Percentiles rank a stretch among this genome's conserved stretches.
Evolutionary conservation across 2,888 invertebrate genomes (phyloP).

Genomic region (Allolobophora icterica): DNA sequence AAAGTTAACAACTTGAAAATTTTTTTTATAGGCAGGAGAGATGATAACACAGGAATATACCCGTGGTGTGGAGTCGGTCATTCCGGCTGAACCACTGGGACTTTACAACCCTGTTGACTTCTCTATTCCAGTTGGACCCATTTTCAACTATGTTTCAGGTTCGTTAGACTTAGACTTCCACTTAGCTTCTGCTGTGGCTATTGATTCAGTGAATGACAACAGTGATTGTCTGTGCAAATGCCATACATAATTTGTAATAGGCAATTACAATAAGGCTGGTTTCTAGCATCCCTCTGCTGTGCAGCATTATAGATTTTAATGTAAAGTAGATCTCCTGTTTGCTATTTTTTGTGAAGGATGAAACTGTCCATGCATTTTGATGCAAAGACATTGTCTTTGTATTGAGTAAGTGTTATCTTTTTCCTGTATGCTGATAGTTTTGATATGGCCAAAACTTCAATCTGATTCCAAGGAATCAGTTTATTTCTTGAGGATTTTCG

Average conservation of each 20-base stretch:
- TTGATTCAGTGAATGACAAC: background rate
- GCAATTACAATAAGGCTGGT: too few species aligned
- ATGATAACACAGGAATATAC: constrained; percentile 27
- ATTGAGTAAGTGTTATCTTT: background rate
- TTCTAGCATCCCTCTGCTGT: too few species aligned
- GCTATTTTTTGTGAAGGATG: too few species aligned
- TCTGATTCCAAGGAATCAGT: too few species aligned
- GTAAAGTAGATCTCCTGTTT: too few species aligned
- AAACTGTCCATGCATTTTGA: too few species aligned
- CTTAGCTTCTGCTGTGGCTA: background rate
- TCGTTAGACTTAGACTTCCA: background rate
- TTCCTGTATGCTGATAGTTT: too few species aligned
- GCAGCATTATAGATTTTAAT: too few species aligned
- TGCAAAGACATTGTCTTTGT: background rate
- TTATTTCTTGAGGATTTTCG: background rate
- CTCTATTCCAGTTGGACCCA: constrained; percentile 64
- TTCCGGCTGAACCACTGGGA: constrained; percentile 31
- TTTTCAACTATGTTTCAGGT: constrained; percentile 65
- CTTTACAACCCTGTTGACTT: constrained; percentile 61
- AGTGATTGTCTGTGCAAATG: background rate
- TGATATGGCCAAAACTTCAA: too few species aligned
- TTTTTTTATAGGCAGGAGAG: constrained; percentile 23
- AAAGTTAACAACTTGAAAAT: background rate
- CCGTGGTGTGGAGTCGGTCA: constrained; percentile 27
- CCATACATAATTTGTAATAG: background rate